Evolutionary conservation across 2,113 vertebrate genomes (phyloP).

Genomic region (Meles meles): DNA sequence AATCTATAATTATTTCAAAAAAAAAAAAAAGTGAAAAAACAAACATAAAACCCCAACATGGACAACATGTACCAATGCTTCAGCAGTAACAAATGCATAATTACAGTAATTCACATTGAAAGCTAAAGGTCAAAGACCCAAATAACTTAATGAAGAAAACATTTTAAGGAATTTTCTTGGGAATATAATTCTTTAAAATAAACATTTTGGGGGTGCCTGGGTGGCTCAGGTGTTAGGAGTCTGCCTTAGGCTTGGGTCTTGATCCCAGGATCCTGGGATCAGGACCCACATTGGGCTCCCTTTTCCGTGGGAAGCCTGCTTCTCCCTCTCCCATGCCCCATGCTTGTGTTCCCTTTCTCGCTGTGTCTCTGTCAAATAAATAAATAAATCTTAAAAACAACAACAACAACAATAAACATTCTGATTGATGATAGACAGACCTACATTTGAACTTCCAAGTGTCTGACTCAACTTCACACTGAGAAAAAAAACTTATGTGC

Average conservation of each 20-base stretch:
- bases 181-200: conserved; percentile 29
- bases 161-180: not conserved
- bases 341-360: no score
- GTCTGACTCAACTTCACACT: not conserved
- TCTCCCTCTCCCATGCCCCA: no score
- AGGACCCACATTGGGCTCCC: no score
- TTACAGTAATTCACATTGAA: not conserved
- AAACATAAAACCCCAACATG: not conserved
- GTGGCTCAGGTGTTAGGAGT: no score
- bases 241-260: no score
- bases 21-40: not conserved
- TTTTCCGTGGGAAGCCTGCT: no score
- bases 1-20: conserved; percentile 22
- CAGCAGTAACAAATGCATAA: not conserved
- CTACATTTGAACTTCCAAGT: conserved; percentile 6
- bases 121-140: conserved; percentile 1
- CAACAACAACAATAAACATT: not conserved
- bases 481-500: not conserved
- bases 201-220: not conserved
- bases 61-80: not conserved
- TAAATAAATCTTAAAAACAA: not conserved
- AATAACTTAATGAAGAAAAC: not conserved
- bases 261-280: no score
- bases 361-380: no score
- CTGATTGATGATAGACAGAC: not conserved